Percentiles rank a stretch among this genome's conserved stretches.
Conservation (phyloP, 2,113 vertebrate genomes). For the Marmota monax region DNA sequence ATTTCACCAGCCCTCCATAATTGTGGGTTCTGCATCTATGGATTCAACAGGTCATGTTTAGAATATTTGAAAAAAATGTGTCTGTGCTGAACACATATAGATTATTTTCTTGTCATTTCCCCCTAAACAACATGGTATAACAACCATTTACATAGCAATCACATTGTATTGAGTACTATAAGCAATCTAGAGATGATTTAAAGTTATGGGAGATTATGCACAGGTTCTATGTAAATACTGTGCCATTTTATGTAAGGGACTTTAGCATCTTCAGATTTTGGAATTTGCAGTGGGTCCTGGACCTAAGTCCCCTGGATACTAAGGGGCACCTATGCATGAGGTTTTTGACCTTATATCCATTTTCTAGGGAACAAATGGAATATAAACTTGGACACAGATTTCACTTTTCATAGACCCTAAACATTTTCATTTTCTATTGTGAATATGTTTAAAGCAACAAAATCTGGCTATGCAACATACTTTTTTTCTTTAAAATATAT, state of each 20-base stretch:
- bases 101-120: background rate
- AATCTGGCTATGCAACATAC: conserved; percentile 31
- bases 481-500: conserved; percentile 25
- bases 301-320: background rate
- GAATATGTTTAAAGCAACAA: conserved; percentile 61
- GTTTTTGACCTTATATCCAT: background rate
- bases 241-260: background rate
- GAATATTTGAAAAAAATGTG: background rate
- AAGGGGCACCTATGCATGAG: background rate
- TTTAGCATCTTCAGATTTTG: background rate
- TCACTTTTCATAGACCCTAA: conserved; percentile 25
- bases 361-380: conserved; percentile 3
- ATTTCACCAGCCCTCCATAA: background rate
- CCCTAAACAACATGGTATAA: background rate
- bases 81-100: background rate
- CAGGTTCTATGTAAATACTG: no score
- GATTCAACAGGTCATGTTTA: background rate
- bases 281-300: background rate
- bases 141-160: background rate
- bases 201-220: background rate
- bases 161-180: background rate
- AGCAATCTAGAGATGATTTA: background rate
- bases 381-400: conserved; percentile 18
- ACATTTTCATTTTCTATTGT: conserved; percentile 46
- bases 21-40: background rate